Percentiles rank a stretch among this genome's conserved stretches.
phyloP scores from a whole-genome alignment of 1,140 invertebrate species.

The Schlechtendalia chinensis region DNA sequence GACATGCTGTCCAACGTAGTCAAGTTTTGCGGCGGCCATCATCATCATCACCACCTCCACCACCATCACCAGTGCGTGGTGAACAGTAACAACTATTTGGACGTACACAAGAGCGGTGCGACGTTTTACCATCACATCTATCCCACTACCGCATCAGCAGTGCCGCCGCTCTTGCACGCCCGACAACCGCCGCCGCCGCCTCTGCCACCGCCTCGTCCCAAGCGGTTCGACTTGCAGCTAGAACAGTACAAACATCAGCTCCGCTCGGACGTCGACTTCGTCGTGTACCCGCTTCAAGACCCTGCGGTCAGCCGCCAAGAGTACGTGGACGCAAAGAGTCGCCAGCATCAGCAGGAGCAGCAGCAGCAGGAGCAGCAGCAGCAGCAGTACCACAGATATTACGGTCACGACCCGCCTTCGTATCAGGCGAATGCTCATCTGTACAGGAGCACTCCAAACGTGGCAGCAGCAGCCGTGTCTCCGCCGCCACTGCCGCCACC shows the following conservation, averaged over 20 bases:
- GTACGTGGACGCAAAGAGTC: slow-evolving; percentile 79
- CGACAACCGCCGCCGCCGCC: slow-evolving; percentile 54
- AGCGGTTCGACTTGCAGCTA: slow-evolving; percentile 61
- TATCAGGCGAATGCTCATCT: slow-evolving; percentile 58
- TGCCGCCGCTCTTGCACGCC: slow-evolving; percentile 56
- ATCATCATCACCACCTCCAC: not conserved
- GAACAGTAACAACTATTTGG: slow-evolving; percentile 68
- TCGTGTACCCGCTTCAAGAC: slow-evolving; percentile 84
- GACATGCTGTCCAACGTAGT: not conserved
- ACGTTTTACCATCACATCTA: slow-evolving; percentile 56
- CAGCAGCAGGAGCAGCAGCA: slow-evolving; percentile 48
- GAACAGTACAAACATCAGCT: slow-evolving; percentile 82
- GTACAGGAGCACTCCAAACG: slow-evolving; percentile 75
- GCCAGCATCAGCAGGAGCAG: slow-evolving; percentile 53
- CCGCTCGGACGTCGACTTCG: slow-evolving; percentile 85
- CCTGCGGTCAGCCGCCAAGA: slow-evolving; percentile 84
- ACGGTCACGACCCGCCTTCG: slow-evolving; percentile 12
- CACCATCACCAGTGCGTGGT: slow-evolving; percentile 63
- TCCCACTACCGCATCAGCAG: slow-evolving; percentile 57
- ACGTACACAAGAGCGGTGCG: slow-evolving; percentile 64
- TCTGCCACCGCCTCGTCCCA: slow-evolving; percentile 56
- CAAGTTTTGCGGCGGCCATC: slow-evolving; percentile 25
- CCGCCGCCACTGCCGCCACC: not conserved
- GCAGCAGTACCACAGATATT: slow-evolving; percentile 37
- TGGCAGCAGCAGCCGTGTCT: slow-evolving; percentile 57